Percentiles rank a stretch among this genome's conserved stretches.
phyloP scores from a whole-genome alignment of 1,140 invertebrate species.

The Akabosia matsudoensis region DNA sequence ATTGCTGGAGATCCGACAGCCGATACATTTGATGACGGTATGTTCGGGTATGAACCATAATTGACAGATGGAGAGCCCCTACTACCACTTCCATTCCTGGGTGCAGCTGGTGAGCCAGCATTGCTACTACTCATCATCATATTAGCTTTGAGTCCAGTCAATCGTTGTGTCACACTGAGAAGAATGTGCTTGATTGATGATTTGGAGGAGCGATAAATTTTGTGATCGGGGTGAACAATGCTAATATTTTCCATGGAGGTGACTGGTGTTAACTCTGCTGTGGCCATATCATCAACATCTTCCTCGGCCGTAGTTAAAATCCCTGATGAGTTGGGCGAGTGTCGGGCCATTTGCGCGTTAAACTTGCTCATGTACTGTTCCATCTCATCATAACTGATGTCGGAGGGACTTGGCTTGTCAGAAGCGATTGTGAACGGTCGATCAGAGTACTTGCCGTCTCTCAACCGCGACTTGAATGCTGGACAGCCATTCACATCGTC shows the following conservation, averaged over 20 bases:
- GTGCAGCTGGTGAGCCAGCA: constrained; percentile 8
- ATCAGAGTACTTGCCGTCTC: constrained; percentile 49
- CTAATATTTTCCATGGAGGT: constrained; percentile 55
- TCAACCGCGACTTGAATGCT: constrained; percentile 34
- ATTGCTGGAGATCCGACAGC: neutral
- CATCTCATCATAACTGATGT: constrained; percentile 57
- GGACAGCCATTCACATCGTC: neutral
- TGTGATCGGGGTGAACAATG: constrained; percentile 68
- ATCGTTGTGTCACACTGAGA: constrained; percentile 51
- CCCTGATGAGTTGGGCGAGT: constrained; percentile 55
- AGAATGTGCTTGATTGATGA: constrained; percentile 54
- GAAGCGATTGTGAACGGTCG: constrained; percentile 70
- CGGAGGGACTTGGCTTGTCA: constrained; percentile 56
- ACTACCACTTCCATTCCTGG: constrained; percentile 28
- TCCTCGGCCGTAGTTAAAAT: constrained; percentile 48
- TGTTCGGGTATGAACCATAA: constrained; percentile 43
- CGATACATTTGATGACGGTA: constrained; percentile 15
- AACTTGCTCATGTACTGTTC: constrained; percentile 60
- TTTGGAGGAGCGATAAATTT: constrained; percentile 65
- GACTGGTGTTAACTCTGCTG: constrained; percentile 54
- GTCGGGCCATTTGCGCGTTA: constrained; percentile 55
- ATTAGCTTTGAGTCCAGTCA: constrained; percentile 47
- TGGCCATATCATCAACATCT: constrained; percentile 56
- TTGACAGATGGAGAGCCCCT: constrained; percentile 5
- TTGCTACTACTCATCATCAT: constrained; percentile 18